Evolutionary conservation across 2,888 invertebrate species (phyloP), one percentile per base, ranked within the genome.

Genomic region (Drosophila siamana): DNA sequence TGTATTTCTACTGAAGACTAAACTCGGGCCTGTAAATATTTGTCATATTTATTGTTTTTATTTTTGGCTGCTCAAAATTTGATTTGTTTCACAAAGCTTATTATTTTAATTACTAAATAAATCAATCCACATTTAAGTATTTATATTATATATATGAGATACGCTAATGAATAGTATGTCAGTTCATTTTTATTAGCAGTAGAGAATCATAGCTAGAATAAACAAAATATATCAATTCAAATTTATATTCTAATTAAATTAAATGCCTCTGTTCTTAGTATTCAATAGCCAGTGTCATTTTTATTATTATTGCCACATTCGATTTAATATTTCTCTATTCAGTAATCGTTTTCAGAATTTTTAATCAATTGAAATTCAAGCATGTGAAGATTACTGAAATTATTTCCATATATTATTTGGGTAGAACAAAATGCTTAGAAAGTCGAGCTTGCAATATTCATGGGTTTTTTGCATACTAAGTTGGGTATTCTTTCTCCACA

Each of bases 1-100:
- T 48, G 84, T 74, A 69, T 68, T 78, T 63, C 69, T 75, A 72
- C 78, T 71, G 78, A 78, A 84, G 81, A 80, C 81, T 84, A 40
- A 80, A 69, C 60, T 44, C 13, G 47, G 38, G 13, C 28, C 26
- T 57, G 30, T 33, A 19, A 50, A 77, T n/a, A n/a, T n/a, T n/a
- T n/a, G n/a, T n/a, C n/a, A n/a, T n/a, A 22, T 40, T 64, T 44
- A 33, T 4, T 6, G 7, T 26, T 26, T 7, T 4, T 26, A 11
- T 36, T 41, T 46, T 62, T 48, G 30, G 22, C 7, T 6, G 11
- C 67, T 44, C 13, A 43, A 22, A 54, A 52, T 55, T 57, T 72
- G 72, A 72, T 57, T 61, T 43, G 36, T 48, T 63, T 64, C 16
- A 9, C 61, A 28, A 24, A 51, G 65, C 59, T 36, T 43, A 22